Evolutionary conservation across 2,888 invertebrate species (phyloP).

Genomic region (Caenorhabditis sulstoni): DNA sequence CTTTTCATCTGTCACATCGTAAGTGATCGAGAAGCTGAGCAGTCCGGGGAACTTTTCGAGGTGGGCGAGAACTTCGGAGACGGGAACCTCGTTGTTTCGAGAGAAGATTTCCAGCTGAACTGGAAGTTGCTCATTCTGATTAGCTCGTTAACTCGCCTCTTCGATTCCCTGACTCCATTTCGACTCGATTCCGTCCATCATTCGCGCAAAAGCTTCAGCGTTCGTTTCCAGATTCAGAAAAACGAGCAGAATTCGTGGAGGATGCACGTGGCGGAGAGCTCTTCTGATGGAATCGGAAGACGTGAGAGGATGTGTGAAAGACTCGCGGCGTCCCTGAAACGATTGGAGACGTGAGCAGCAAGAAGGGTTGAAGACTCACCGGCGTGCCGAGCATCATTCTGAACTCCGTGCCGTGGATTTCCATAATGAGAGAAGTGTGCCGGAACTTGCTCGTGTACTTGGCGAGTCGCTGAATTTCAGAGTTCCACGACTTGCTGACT

Average conservation of each 20-base stretch:
- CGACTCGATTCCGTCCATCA: slow-evolving; percentile 11
- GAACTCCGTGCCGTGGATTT: slow-evolving; percentile 8
- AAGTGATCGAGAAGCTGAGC: slow-evolving; percentile 17
- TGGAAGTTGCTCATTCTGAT: neutral
- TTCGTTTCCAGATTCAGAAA: neutral
- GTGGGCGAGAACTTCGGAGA: slow-evolving; percentile 6
- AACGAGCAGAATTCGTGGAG: slow-evolving; percentile 13
- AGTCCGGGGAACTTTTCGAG: slow-evolving; percentile 9
- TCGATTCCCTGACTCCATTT: slow-evolving; percentile 8
- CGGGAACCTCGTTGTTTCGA: neutral
- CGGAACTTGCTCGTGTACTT: slow-evolving; percentile 33
- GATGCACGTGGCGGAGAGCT: slow-evolving; percentile 20
- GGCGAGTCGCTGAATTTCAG: slow-evolving; percentile 31
- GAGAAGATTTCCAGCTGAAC: slow-evolving; percentile 41
- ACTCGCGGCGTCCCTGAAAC: neutral
- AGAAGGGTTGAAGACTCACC: slow-evolving; percentile 1
- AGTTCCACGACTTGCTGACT: slow-evolving; percentile 40
- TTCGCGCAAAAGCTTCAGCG: neutral
- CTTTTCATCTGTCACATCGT: slow-evolving; percentile 8
- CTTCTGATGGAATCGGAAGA: neutral
- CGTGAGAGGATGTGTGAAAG: neutral
- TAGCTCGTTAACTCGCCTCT: slow-evolving; percentile 8
- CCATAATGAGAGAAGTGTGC: slow-evolving; percentile 4
- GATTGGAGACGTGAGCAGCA: neutral
- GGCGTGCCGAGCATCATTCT: slow-evolving; percentile 6